Evolutionary conservation across 1,140 invertebrate species (phyloP), one percentile per base, ranked within the genome.

Genomic region (Lithobius niger): DNA sequence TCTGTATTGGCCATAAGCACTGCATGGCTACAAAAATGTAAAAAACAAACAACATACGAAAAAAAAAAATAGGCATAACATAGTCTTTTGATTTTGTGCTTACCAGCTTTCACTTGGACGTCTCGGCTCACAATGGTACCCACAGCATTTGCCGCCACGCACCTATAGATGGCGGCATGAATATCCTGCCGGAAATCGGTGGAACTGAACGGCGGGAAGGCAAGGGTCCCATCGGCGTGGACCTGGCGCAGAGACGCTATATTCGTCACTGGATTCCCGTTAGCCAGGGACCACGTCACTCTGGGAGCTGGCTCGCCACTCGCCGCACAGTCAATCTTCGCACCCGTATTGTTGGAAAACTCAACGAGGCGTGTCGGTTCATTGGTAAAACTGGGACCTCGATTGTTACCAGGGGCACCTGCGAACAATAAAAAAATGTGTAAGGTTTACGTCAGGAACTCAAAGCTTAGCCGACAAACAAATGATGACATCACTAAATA

Each of bases 91-190:
- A n/a, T n/a, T n/a, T n/a, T n/a, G n/a, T 45, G 19, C 65, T 59
- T 60, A 74, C 73, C 71, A 58, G 70, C 68, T 59, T 63, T 65
- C 2, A 74, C 65, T 18, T 65, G 62, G 49, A 73, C 66, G 53
- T 66, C 62, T 28, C 67, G 56, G 58, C 71, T 72, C 21, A 70
- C 64, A 40, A 74, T 63, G 16, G 60, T 62, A 6, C 72, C 73
- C 6, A 67, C 65, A 2, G 59, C 58, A 62, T 73, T 73, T 16
- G 58, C 47, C 3, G 72, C 71, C 4, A 65, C 53, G 56, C 73
- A 74, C 43, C 67, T 61, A 59, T 70, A 70, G 1, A 54, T 60
- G 21, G 61, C 58, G 6, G 63, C 61, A 54, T 72, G 71, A 18
- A 70, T 57, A 25, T 63, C 55, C 0, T 61, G 57, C 26, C 52